These are phyloP conservation scores for Benthosema pterotum DNA, from an alignment of 2,797 vertebrate species.

Conservation along the genomic window DNA sequence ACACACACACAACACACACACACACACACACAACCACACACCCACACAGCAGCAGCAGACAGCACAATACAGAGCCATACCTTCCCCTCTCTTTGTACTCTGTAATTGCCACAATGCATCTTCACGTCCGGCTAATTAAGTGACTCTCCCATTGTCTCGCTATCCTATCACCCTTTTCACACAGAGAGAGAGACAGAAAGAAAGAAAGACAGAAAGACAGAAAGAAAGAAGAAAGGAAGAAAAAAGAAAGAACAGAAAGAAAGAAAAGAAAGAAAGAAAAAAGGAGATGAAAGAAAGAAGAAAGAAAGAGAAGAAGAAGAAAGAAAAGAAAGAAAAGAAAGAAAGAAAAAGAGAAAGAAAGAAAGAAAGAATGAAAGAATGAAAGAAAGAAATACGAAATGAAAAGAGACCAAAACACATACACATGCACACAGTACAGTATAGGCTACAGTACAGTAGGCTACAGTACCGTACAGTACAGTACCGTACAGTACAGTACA, in stretches of 20 bases:
- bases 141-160: slow-evolving; percentile 79
- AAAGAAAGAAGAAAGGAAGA: slow-evolving; percentile 9
- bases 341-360: slow-evolving; percentile 18
- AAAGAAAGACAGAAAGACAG: slow-evolving; percentile 8
- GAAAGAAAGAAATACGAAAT: background rate
- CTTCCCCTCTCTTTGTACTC: slow-evolving; percentile 76
- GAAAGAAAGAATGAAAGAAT: slow-evolving; percentile 8
- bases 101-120: slow-evolving; percentile 85
- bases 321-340: too few species aligned
- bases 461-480: background rate
- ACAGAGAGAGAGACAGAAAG: slow-evolving; percentile 32
- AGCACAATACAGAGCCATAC: slow-evolving; percentile 73
- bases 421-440: too few species aligned
- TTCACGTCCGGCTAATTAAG: slow-evolving; percentile 83
- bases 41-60: slow-evolving; percentile 30
- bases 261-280: slow-evolving; percentile 4
- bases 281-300: slow-evolving; percentile 14
- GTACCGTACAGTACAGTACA: background rate
- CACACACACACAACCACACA: slow-evolving; percentile 20
- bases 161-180: slow-evolving; percentile 71
- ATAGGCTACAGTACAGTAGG: background rate
- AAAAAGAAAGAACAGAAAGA: slow-evolving; percentile 3
- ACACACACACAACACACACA: background rate
- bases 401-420: too few species aligned
- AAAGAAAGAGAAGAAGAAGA: too few species aligned